Percentiles rank a stretch among this genome's conserved stretches.
Evolutionary conservation across 2,113 vertebrate genomes (phyloP).

Genomic region (Edolisoma coerulescens): DNA sequence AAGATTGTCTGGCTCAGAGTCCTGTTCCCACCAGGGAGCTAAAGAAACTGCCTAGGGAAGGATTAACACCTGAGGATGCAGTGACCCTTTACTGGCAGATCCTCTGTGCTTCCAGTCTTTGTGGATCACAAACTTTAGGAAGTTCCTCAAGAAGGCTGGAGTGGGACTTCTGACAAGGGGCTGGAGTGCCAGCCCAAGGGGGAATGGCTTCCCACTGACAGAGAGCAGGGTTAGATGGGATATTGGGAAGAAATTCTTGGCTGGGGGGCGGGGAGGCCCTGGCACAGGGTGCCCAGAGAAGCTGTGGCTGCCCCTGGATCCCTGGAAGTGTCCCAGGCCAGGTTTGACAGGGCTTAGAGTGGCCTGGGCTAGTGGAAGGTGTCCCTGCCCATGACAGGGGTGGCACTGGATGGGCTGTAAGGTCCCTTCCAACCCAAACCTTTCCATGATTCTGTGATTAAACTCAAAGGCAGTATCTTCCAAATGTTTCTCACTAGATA

Average conservation of each 20-base stretch:
- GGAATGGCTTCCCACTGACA: background rate
- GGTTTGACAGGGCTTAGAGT: background rate
- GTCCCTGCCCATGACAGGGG: background rate
- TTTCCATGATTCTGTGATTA: background rate
- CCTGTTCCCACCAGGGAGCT: background rate
- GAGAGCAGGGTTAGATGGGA: background rate
- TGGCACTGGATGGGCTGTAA: background rate
- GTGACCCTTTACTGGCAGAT: background rate
- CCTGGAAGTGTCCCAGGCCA: background rate
- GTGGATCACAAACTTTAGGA: background rate
- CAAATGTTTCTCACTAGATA: background rate
- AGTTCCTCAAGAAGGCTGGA: background rate
- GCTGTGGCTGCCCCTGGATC: background rate
- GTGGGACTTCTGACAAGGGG: background rate
- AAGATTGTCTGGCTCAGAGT: background rate
- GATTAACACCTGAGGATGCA: background rate
- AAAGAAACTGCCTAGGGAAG: background rate
- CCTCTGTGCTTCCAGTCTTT: background rate
- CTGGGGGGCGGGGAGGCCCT: background rate
- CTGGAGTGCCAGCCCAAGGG: background rate
- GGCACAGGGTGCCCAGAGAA: background rate
- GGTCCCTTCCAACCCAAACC: background rate
- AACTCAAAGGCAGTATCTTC: background rate
- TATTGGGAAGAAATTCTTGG: background rate
- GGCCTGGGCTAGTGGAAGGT: fast-evolving